Evolutionary conservation across 1,140 invertebrate species (phyloP).

Genomic region (Drosophila nikananu): DNA sequence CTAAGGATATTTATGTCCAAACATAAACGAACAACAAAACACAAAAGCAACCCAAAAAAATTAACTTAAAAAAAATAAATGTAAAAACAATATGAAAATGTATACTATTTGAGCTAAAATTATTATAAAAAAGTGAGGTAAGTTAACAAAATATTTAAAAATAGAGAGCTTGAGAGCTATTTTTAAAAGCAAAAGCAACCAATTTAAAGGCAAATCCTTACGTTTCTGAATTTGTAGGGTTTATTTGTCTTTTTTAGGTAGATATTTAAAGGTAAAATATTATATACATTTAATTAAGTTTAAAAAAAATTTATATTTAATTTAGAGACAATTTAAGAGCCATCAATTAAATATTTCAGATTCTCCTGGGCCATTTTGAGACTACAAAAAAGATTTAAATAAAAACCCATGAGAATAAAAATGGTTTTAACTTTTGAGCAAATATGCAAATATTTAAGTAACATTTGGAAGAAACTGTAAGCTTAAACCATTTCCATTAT

Average conservation of each 20-base stretch:
- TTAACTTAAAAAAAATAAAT: slow-evolving; percentile 37
- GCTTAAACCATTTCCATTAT: too few relatives aligned
- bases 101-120: neutral
- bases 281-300: too few relatives aligned
- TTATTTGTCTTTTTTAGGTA: neutral
- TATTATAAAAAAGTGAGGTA: too few relatives aligned
- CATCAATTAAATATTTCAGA: too few relatives aligned
- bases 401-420: too few relatives aligned
- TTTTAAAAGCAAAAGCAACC: neutral
- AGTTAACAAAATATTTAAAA: neutral
- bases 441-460: too few relatives aligned
- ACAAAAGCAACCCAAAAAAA: slow-evolving; percentile 16
- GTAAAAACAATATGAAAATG: neutral
- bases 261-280: too few relatives aligned
- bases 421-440: too few relatives aligned
- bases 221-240: neutral
- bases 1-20: slow-evolving; percentile 55
- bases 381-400: too few relatives aligned
- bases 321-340: neutral
- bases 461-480: too few relatives aligned
- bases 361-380: too few relatives aligned
- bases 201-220: neutral
- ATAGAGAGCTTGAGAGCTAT: neutral
- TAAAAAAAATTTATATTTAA: neutral
- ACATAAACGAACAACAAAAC: slow-evolving; percentile 19